Base-by-base conservation (phyloP, 2,797 vertebrate genomes). In the Vespertilio murinus region DNA sequence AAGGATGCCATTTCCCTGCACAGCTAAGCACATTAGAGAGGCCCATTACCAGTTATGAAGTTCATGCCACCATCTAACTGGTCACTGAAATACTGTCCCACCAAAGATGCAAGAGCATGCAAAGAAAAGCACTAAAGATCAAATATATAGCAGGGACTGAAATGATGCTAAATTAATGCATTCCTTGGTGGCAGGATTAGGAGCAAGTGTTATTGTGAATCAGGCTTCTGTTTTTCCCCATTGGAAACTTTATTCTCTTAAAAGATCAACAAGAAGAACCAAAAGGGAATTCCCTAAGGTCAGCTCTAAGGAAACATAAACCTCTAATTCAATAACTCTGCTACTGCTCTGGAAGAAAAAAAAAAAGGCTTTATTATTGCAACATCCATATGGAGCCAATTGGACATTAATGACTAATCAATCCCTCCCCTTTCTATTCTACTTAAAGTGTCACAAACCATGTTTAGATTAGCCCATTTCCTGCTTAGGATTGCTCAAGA, bases 381-480 rank as follows among this genome's bases (percentile, higher is more conserved):
- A 97, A 98, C 97, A 98, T 98, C 98, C 98, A 98, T 97, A 98
- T 98, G 98, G 98, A 98, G 98, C 98, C 98, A 98, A 98, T 98
- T 98, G 97, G 97, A 98, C 98, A 98, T 98, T 98, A 98, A 98
- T 98, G 98, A 98, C 98, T 98, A 98, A 98, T 98, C 98, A 98
- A 97, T 98, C 98, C 97, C 97, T 98, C 98, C 97, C 97, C 97
- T 98, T 98, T 98, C 98, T 98, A 98, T 98, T 98, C 98, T 98
- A 98, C 98, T 98, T 98, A 98, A 98, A 98, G 98, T 98, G 98
- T 99, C 98, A 98, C 97, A 98, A 98, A 98, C 98, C 98, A 98
- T 98, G 97, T 98, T 98, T 98, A 98, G 98, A 99, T 99, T 98
- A 98, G 98, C 98, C 97, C 96, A 97, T 98, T 99, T 99, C 98